Base-by-base conservation (phyloP, 2,113 vertebrate genomes). In the Oryzias javanicus region DNA sequence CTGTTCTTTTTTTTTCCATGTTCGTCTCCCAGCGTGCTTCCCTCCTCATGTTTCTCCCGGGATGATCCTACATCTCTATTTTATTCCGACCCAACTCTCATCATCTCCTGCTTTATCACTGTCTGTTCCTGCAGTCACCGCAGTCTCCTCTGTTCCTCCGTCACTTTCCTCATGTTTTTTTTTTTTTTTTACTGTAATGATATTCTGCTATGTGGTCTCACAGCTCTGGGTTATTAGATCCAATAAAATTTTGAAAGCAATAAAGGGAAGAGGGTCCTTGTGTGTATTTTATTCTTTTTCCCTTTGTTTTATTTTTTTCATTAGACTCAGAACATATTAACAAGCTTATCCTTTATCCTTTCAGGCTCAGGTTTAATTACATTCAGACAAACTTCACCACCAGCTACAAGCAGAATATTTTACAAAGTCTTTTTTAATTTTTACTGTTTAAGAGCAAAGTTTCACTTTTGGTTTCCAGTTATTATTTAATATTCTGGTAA, bases 321-420 rank as follows among this genome's bases (percentile, higher is more conserved):
- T 87, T 79, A 79, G 77, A 73, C 52, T 53, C 70, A 44, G 74
- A 87, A 86, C 76, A 49, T 90, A 90, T 92, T 90, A 91, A 88
- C 83, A 80, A 88, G 86, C 86, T 89, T 81, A 83, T 73, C 76
- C 86, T 84, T 86, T 86, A 89, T 91, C 87, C 90, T 84, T 83
- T 86, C 78, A 88, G 86, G 89, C 86, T 87, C 84, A 84, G 41
- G 76, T 83, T 88, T 91, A 90, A 92, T 92, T 90, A 85, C 80
- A 72, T 89, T 86, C 82, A 74, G 60, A 55, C 60, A 78, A 45
- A 73, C 70, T 48, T 85, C 76, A 82, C 76, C 50, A 51, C 68
- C 62, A 84, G 71, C 70, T 54, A 55, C 70, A 71, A 80, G 72
- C 58, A 56, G 85, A 90, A 91, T 86, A 80, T 72, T 70, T 81